Percentiles rank a stretch among this genome's conserved stretches.
phyloP scores from a whole-genome alignment of 1,140 invertebrate genomes.

The Aricia agestis region DNA sequence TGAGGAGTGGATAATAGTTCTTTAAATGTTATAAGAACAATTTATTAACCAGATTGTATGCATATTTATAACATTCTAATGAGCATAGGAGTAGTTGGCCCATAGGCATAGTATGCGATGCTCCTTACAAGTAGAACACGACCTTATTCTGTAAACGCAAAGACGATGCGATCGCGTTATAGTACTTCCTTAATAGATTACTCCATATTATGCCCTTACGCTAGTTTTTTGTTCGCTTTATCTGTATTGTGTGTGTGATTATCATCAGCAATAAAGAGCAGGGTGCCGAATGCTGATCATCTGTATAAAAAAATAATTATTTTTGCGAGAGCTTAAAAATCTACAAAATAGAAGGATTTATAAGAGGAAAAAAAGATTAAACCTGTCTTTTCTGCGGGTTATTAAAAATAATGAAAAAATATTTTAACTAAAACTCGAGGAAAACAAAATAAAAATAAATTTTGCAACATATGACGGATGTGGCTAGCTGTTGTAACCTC shows the following conservation, averaged over 20 bases:
- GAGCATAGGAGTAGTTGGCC: neutral
- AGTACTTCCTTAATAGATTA: constrained; percentile 2
- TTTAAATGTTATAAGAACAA: too few relatives aligned
- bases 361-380: too few relatives aligned
- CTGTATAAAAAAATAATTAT: too few relatives aligned
- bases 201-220: constrained; percentile 3
- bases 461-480: neutral
- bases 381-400: too few relatives aligned
- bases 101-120: neutral
- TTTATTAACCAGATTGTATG: too few relatives aligned
- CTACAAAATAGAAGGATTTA: too few relatives aligned
- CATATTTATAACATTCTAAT: too few relatives aligned
- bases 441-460: neutral
- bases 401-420: too few relatives aligned
- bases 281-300: too few relatives aligned
- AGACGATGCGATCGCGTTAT: constrained; percentile 13
- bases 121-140: neutral
- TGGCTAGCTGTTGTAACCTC: neutral
- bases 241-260: neutral
- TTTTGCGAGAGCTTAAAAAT: too few relatives aligned
- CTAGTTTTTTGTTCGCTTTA: constrained; percentile 8
- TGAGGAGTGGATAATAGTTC: too few relatives aligned
- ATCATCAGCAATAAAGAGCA: neutral
- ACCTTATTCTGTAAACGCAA: neutral
- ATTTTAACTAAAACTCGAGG: neutral